phyloP scores from a whole-genome alignment of 1,140 invertebrate genomes.

The Homarus americanus region DNA sequence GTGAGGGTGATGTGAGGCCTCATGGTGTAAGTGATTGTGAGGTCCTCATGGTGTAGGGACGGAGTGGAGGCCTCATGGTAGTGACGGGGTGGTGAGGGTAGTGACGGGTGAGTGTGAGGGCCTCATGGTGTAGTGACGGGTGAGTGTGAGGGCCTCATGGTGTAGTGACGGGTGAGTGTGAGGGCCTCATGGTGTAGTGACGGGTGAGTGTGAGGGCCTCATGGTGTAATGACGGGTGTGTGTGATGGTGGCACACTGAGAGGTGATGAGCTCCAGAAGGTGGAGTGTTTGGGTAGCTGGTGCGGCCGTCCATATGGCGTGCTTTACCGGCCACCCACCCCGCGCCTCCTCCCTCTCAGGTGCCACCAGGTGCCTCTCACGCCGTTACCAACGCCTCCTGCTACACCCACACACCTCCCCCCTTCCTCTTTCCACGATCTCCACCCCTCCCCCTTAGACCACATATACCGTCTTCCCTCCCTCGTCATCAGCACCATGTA shows the following conservation, averaged over 20 bases:
- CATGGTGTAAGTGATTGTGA: too few species aligned
- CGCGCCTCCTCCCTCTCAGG: not conserved
- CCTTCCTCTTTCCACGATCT: too few species aligned
- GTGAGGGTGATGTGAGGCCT: too few species aligned
- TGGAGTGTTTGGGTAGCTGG: conserved; percentile 24
- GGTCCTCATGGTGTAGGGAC: too few species aligned
- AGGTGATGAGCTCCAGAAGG: conserved; percentile 4
- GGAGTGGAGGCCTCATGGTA: too few species aligned
- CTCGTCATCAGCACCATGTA: not conserved
- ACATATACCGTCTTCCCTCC: too few species aligned
- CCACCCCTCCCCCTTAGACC: too few species aligned
- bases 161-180: not conserved
- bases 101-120: not conserved
- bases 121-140: too few species aligned
- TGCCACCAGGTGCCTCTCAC: not conserved
- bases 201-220: not conserved
- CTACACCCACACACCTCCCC: not conserved
- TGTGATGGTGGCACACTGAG: not conserved
- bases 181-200: not conserved
- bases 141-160: too few species aligned
- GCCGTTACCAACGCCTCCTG: not conserved
- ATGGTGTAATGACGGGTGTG: not conserved
- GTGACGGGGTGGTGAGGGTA: too few species aligned
- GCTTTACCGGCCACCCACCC: conserved; percentile 39
- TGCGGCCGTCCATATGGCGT: conserved; percentile 43